A percentile compares a stretch with the other conserved stretches of the same genome.
Conservation (phyloP, 2,888 invertebrate genomes). For the Argyra leucocephala region DNA sequence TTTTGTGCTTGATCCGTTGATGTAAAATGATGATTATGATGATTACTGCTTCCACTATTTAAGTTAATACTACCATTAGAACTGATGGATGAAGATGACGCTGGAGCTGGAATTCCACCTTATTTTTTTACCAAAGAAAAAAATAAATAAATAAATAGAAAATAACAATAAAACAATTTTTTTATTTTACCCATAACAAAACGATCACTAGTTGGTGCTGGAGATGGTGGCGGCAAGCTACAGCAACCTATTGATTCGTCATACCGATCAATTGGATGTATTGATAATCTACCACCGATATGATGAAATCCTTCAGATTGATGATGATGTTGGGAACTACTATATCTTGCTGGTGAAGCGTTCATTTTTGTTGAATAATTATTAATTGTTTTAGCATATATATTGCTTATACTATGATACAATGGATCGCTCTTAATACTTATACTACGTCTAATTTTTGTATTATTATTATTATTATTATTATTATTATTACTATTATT, state of each 20-base stretch:
- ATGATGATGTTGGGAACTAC: constrained; percentile 17
- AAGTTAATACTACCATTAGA: constrained; percentile 18
- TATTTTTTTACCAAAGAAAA: neutral
- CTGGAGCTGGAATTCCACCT: constrained; percentile 24
- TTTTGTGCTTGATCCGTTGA: neutral
- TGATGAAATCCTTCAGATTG: constrained; percentile 25
- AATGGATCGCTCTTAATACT: too few relatives aligned
- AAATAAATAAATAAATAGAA: neutral
- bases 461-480: constrained; percentile 5
- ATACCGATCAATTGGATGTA: constrained; percentile 31
- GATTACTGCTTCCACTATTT: neutral
- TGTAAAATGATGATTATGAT: neutral
- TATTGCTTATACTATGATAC: too few relatives aligned
- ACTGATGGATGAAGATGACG: constrained; percentile 17
- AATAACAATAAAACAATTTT: too few relatives aligned
- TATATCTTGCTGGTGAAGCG: constrained; percentile 17
- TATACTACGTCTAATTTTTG: neutral
- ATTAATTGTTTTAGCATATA: too few relatives aligned
- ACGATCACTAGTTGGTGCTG: constrained; percentile 41
- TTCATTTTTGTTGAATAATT: neutral
- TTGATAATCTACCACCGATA: constrained; percentile 28
- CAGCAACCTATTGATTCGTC: constrained; percentile 36
- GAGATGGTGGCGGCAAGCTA: constrained; percentile 42
- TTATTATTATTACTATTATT: constrained; percentile 12
- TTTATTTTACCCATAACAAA: constrained; percentile 30